A percentile compares a stretch with the other conserved stretches of the same genome.
Conservation (phyloP, 1,140 invertebrate genomes). For the Nylanderia fulva region DNA sequence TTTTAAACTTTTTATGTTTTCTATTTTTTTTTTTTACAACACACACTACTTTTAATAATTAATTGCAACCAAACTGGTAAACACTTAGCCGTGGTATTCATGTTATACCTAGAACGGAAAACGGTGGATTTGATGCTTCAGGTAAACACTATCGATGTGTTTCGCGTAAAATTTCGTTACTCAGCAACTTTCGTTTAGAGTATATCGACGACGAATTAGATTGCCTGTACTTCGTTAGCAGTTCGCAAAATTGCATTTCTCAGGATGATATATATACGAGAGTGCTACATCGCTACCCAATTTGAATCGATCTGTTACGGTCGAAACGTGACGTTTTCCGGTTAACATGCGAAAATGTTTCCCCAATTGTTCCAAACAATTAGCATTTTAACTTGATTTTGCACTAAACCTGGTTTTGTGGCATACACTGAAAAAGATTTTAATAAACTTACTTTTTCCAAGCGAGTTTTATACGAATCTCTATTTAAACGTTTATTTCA, state of each 20-base stretch:
- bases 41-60: not conserved
- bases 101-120: not conserved
- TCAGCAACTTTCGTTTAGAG: slow-evolving; percentile 36
- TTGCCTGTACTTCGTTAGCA: slow-evolving; percentile 60
- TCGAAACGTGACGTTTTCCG: not conserved
- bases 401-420: not conserved
- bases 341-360: slow-evolving; percentile 9
- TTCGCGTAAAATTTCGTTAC: slow-evolving; percentile 55
- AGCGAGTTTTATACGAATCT: not conserved
- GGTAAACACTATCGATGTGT: slow-evolving; percentile 52
- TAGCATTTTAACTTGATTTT: slow-evolving; percentile 44
- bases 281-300: not conserved
- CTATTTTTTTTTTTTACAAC: not conserved
- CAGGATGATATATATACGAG: slow-evolving; percentile 33
- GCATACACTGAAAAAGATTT: not conserved
- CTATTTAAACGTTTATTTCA: slow-evolving; percentile 1
- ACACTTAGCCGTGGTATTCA: not conserved
- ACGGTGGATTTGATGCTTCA: not conserved
- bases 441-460: slow-evolving; percentile 3
- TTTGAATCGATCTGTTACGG: slow-evolving; percentile 38
- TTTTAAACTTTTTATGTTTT: not conserved
- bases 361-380: slow-evolving; percentile 6
- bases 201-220: slow-evolving; percentile 13
- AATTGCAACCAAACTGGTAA: not conserved
- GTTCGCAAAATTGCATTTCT: slow-evolving; percentile 68